Evolutionary conservation across 2,113 vertebrate genomes (phyloP).

Genomic region (Paradoxurus hermaphroditus): DNA sequence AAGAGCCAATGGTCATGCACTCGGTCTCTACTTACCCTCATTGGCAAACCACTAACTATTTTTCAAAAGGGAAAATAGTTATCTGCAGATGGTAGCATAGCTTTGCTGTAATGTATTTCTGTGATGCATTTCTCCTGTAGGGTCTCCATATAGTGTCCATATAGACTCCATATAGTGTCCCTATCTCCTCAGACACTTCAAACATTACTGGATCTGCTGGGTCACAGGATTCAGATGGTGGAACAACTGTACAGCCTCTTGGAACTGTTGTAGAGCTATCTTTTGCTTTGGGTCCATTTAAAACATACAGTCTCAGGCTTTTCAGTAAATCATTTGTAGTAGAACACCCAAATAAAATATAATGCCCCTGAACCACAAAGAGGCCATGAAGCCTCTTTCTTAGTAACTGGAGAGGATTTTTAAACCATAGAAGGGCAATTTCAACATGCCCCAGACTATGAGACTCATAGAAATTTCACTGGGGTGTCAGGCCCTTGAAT

Average conservation of each 20-base stretch:
- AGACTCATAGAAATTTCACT: background rate
- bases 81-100: background rate
- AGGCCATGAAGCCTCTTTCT: background rate
- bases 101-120: background rate
- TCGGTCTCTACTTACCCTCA: background rate
- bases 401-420: background rate
- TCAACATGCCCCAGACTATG: background rate
- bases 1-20: background rate
- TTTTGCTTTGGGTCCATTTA: background rate
- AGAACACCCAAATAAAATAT: background rate
- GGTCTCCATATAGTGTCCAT: background rate
- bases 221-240: background rate
- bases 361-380: background rate
- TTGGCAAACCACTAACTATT: background rate
- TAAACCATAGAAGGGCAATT: background rate
- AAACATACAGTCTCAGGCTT: background rate
- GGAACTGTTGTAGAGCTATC: background rate
- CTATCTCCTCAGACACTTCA: background rate
- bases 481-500: background rate
- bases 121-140: background rate
- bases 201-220: background rate
- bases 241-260: background rate
- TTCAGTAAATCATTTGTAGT: background rate
- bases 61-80: background rate
- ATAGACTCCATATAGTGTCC: background rate